phyloP scores from a whole-genome alignment of 2,888 invertebrate species.

The Chaitophorus viminalis region DNA sequence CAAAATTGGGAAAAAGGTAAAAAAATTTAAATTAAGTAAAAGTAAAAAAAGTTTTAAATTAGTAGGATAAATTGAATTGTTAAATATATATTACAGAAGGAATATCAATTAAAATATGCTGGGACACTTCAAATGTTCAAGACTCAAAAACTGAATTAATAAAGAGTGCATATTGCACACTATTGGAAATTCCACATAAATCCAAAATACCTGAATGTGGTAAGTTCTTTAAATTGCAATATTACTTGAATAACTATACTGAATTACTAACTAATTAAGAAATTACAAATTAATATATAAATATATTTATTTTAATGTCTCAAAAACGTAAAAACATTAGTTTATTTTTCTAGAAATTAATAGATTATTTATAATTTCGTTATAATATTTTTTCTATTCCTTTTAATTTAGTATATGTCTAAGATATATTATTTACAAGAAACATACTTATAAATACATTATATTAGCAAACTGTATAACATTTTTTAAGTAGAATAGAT shows the following conservation, averaged over 20 bases:
- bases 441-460: too few relatives aligned
- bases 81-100: conserved; percentile 18
- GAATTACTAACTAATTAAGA: too few relatives aligned
- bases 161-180: conserved; percentile 66
- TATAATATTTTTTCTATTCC: background rate
- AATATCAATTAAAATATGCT: conserved; percentile 44
- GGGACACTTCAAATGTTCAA: conserved; percentile 63
- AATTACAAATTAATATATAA: background rate
- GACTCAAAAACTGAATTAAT: conserved; percentile 65
- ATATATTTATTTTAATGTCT: too few relatives aligned
- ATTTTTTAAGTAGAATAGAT: too few relatives aligned
- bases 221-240: conserved; percentile 5
- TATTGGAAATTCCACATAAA: conserved; percentile 52
- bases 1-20: conserved; percentile 54
- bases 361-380: background rate
- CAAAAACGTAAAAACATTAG: too few relatives aligned
- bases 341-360: too few relatives aligned
- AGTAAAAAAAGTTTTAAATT: background rate
- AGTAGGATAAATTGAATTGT: background rate
- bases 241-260: background rate
- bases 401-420: background rate
- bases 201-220: conserved; percentile 44
- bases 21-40: too few relatives aligned
- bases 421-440: too few relatives aligned
- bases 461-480: too few relatives aligned